These are phyloP conservation scores for Folsomia candida DNA, from an alignment of 2,888 invertebrate genomes.

Conservation along the genomic window DNA sequence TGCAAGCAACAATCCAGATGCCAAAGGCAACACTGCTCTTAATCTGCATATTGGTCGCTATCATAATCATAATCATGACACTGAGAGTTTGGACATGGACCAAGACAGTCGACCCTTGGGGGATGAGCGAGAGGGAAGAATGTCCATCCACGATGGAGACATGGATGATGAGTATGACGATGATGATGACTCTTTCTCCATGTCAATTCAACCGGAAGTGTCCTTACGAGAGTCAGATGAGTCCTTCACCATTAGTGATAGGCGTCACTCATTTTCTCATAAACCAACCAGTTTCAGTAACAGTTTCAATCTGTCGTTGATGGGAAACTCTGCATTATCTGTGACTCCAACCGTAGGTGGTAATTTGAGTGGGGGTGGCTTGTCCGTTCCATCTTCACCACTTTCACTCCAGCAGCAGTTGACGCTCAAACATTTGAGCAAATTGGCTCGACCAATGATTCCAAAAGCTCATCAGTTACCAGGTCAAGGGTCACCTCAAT, in stretches of 20 bases:
- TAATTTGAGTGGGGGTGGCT: background rate
- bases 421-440: slow-evolving; percentile 34
- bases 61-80: background rate
- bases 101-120: slow-evolving; percentile 15
- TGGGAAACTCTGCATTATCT: slow-evolving; percentile 26
- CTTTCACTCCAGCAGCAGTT: slow-evolving; percentile 28
- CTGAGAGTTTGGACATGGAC: slow-evolving; percentile 18
- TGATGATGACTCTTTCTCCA: slow-evolving; percentile 41
- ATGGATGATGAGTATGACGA: slow-evolving; percentile 44
- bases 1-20: slow-evolving; percentile 30
- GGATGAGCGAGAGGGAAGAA: slow-evolving; percentile 31
- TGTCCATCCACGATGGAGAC: slow-evolving; percentile 11
- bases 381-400: slow-evolving; percentile 7
- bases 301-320: slow-evolving; percentile 19
- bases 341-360: slow-evolving; percentile 23
- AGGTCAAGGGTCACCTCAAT: slow-evolving; percentile 20
- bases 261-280: slow-evolving; percentile 35
- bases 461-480: slow-evolving; percentile 35
- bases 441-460: slow-evolving; percentile 37
- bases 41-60: slow-evolving; percentile 15
- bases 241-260: slow-evolving; percentile 40
- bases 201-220: slow-evolving; percentile 49
- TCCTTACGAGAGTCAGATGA: slow-evolving; percentile 47
- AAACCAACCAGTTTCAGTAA: slow-evolving; percentile 34
- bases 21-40: slow-evolving; percentile 20